These are phyloP conservation scores for Tachina fera DNA, from an alignment of 2,888 invertebrate species.

Conservation along the genomic window DNA sequence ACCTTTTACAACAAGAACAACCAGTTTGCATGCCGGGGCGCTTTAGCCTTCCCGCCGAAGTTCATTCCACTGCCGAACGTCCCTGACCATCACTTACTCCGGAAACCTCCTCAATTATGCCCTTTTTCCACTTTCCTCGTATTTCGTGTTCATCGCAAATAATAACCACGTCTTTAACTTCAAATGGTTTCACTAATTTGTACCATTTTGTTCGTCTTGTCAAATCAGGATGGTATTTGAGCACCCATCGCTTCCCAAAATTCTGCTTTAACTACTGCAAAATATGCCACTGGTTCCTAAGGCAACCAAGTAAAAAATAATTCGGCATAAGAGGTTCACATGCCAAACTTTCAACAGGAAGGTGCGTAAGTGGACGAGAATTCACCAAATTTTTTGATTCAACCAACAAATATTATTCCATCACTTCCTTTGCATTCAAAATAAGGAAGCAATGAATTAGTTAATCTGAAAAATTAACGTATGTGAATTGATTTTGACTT, in stretches of 20 bases:
- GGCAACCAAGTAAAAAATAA: slow-evolving; percentile 2
- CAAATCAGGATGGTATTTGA: not conserved
- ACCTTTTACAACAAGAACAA: not conserved
- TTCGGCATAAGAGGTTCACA: slow-evolving; percentile 17
- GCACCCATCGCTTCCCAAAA: not conserved
- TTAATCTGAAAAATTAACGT: too few relatives aligned
- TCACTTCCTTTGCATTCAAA: too few relatives aligned
- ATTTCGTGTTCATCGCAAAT: not conserved
- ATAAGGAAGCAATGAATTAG: too few relatives aligned
- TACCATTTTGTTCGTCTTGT: not conserved
- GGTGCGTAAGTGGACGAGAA: not conserved
- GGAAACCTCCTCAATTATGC: not conserved
- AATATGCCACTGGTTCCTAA: slow-evolving; percentile 4
- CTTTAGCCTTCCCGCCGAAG: not conserved
- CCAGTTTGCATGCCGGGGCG: slow-evolving; percentile 6
- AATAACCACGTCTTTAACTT: not conserved
- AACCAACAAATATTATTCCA: too few relatives aligned
- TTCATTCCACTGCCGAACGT: slow-evolving; percentile 2
- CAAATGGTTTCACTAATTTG: not conserved
- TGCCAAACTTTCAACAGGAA: not conserved
- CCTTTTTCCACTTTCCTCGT: not conserved
- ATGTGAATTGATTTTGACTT: too few relatives aligned
- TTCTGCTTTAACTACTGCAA: not conserved
- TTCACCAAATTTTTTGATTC: slow-evolving; percentile 3
- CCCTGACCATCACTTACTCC: not conserved